A percentile compares a stretch with the other conserved stretches of the same genome.
Conservation (phyloP, 2,797 vertebrate genomes). For the Corythornis leucogaster region DNA sequence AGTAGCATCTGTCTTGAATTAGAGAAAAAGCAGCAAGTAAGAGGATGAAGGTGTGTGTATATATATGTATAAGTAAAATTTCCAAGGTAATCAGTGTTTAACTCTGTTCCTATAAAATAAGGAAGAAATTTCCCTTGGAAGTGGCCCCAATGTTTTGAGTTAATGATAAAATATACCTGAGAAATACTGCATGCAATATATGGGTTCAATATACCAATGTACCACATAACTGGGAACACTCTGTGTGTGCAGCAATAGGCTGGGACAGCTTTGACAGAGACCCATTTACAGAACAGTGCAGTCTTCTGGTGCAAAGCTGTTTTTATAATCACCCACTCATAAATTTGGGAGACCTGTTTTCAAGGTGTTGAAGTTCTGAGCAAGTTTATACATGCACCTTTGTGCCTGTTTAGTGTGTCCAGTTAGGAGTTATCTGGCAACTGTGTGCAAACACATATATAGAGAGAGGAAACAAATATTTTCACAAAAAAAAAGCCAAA, state of each 20-base stretch:
- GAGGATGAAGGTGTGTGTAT: background rate
- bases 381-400: background rate
- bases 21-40: background rate
- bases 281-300: fast-evolving
- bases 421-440: background rate
- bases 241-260: background rate
- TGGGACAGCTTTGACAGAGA: background rate
- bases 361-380: background rate
- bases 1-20: background rate
- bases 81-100: background rate
- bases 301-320: background rate
- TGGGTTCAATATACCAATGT: fast-evolving
- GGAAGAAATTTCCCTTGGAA: background rate
- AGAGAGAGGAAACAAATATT: background rate
- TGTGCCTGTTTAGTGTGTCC: background rate
- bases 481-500: background rate
- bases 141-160: fast-evolving
- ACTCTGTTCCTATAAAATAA: background rate
- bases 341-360: background rate
- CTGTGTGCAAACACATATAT: fast-evolving
- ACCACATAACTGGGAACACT: background rate
- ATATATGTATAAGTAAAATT: background rate
- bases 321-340: background rate
- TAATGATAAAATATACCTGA: background rate
- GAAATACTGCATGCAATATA: background rate